These are phyloP conservation scores for Cassiopea xamachana DNA, from an alignment of 30 jellyfish, hydroid and myxozoan species.

Conservation along the genomic window DNA sequence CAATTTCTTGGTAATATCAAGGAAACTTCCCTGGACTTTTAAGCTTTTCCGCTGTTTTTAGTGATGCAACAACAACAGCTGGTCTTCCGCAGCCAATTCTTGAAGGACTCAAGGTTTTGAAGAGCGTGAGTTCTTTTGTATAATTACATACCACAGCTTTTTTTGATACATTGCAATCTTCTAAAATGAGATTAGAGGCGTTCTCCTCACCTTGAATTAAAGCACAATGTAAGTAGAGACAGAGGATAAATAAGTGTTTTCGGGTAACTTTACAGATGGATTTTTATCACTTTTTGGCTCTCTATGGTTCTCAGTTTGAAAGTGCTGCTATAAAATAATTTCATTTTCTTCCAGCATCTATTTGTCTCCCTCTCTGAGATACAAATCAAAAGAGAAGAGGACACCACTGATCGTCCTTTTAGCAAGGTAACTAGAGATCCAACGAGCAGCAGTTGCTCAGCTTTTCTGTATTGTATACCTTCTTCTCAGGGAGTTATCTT, in stretches of 20 bases:
- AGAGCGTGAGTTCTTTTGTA: slow-evolving; percentile 63
- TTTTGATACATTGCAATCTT: background rate
- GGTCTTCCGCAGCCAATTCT: slow-evolving; percentile 95
- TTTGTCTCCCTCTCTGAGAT: slow-evolving; percentile 92
- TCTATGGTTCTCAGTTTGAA: too few species aligned
- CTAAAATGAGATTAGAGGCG: background rate
- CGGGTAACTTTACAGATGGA: too few species aligned
- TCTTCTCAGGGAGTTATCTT: too few species aligned
- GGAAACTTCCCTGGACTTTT: background rate
- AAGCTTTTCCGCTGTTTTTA: background rate
- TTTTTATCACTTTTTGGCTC: too few species aligned
- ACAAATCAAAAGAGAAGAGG: slow-evolving; percentile 95
- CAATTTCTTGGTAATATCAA: background rate
- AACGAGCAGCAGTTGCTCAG: too few species aligned
- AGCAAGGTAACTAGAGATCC: slow-evolving; percentile 76
- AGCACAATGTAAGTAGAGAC: too few species aligned
- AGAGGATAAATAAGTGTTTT: too few species aligned
- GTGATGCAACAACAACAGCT: slow-evolving; percentile 92
- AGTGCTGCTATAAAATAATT: too few species aligned
- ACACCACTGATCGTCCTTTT: slow-evolving; percentile 94
- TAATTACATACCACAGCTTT: too few species aligned
- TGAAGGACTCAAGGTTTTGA: slow-evolving; percentile 90
- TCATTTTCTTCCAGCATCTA: slow-evolving; percentile 77
- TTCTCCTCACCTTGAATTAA: too few species aligned
- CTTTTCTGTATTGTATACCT: too few species aligned